Evolutionary conservation across 2,888 invertebrate species (phyloP), one percentile per base, ranked within the genome.

Genomic region (Aspidiotus destructor): DNA sequence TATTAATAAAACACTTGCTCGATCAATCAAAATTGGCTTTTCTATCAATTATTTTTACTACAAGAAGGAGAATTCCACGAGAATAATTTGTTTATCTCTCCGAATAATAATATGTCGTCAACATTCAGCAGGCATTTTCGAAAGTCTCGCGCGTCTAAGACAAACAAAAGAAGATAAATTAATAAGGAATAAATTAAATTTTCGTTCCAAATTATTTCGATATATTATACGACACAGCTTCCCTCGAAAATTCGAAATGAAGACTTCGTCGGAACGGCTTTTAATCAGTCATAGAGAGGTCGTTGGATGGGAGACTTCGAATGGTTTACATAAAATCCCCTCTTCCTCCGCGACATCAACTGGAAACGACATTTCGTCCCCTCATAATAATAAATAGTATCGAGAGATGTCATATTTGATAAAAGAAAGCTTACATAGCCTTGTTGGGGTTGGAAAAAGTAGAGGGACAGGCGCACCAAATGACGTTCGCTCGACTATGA

Each of bases 361-460:
- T 67, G 67, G 67, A 67, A 67, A 67, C 67, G 67, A 67, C 67
- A 67, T 57, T 67, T 67, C 40, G 67, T 58, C 60, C 67, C 67
- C 67, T 58, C 60, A 48, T 58, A 67, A 67, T 67, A 67, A 67
- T 67, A 67, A 67, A 67, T 67, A 67, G 67, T 67, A 67, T 60
- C 58, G 60, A 67, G 48, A 58, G 67, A 67, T 67, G 67, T 67
- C 67, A 67, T 67, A 42, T 67, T 60, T 67, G 67, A 67, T 67
- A 67, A 67, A 67, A 57, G 67, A n/a, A 48, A 48, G 48, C 11
- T 13, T 48, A n/a, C 48, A 48, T 48, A 48, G 10, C 10, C 10
- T n/a, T n/a, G 10, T 48, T 48, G 48, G 48, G 48, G 48, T 48
- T n/a, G 11, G 48, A 48, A 11, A 11, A 48, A 48, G 48, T 6